phyloP scores from a whole-genome alignment of 2,113 vertebrate species.

The Diglossa brunneiventris region DNA sequence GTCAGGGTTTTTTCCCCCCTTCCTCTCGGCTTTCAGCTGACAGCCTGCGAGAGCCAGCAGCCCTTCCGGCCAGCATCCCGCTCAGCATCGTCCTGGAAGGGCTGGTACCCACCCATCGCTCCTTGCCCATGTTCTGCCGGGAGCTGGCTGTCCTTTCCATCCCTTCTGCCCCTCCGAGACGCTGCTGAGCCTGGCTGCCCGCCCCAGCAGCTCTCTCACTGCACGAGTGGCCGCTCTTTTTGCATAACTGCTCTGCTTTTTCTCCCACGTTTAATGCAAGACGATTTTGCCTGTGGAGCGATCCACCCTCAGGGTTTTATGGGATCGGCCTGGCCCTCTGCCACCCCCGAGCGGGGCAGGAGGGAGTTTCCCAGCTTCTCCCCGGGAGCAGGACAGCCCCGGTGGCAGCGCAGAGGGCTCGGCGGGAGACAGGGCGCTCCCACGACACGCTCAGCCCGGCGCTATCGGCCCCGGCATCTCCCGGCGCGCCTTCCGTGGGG shows the following conservation, averaged over 20 bases:
- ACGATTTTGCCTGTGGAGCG: neutral
- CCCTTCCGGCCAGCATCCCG: neutral
- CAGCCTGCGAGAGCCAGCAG: neutral
- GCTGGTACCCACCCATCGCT: neutral
- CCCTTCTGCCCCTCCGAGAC: neutral
- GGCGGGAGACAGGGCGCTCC: neutral
- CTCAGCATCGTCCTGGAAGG: neutral
- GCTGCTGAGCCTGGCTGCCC: neutral
- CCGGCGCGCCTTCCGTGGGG: neutral
- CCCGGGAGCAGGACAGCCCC: neutral
- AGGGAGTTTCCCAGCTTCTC: neutral
- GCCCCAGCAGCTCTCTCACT: neutral
- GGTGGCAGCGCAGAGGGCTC: neutral
- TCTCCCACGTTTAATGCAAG: neutral
- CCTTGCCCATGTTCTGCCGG: neutral
- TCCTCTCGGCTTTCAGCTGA: constrained; percentile 23
- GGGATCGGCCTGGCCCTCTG: neutral
- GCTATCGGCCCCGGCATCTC: neutral
- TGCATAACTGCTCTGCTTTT: neutral
- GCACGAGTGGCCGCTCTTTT: neutral
- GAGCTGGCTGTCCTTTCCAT: neutral
- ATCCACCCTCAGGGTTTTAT: neutral
- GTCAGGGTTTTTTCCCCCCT: neutral
- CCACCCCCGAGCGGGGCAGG: neutral
- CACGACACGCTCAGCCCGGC: neutral